Conservation (phyloP, 2,797 vertebrate genomes). For the Clarias platycephalus region DNA sequence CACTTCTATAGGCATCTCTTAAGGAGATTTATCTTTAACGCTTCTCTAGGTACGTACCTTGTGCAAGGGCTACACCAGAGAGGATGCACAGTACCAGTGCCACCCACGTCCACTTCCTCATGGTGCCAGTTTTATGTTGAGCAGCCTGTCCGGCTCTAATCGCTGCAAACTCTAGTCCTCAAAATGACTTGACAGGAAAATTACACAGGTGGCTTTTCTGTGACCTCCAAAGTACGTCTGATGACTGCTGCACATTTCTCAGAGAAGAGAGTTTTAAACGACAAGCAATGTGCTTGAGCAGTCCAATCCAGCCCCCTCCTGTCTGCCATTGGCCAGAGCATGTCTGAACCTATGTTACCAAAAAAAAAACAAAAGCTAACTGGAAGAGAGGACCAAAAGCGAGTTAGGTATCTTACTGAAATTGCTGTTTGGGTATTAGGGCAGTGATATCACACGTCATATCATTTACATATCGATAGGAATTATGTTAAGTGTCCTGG, state of each 20-base stretch:
- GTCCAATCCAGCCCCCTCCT: constrained; percentile 77
- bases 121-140: constrained; percentile 60
- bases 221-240: constrained; percentile 57
- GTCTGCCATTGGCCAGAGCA: constrained; percentile 76
- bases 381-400: constrained; percentile 23
- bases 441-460: not conserved
- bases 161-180: constrained; percentile 7
- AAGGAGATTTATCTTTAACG: not conserved
- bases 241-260: constrained; percentile 66
- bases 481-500: not conserved
- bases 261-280: constrained; percentile 74
- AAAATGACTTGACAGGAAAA: constrained; percentile 35
- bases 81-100: constrained; percentile 67
- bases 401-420: not conserved
- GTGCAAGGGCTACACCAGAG: constrained; percentile 64
- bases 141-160: constrained; percentile 30
- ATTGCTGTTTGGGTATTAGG: not conserved
- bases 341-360: constrained; percentile 62
- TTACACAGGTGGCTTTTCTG: constrained; percentile 34
- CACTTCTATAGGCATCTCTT: not conserved
- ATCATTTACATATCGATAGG: not conserved
- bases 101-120: constrained; percentile 73
- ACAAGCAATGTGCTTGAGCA: constrained; percentile 65
- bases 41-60: constrained; percentile 69
- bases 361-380: constrained; percentile 31